phyloP scores from a whole-genome alignment of 64 coral and sea anemone genomes.

The Trachythela sp. region DNA sequence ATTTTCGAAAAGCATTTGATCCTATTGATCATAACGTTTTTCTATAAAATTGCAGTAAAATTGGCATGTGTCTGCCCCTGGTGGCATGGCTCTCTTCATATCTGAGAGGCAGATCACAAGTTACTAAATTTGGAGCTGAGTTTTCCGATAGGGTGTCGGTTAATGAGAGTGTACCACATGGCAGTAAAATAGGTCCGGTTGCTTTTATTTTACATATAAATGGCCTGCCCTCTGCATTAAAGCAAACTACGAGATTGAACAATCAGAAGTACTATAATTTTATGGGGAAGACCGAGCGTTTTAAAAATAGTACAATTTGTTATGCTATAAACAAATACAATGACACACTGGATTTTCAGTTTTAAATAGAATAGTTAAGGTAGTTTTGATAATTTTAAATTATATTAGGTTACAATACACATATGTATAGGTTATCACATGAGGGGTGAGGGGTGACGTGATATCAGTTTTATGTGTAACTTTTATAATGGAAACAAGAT shows the following conservation, averaged over 20 bases:
- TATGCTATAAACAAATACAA: not conserved
- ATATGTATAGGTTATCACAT: no score
- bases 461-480: no score
- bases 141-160: not conserved
- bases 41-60: not conserved
- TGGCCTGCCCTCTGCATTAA: not conserved
- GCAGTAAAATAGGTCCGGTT: not conserved
- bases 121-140: not conserved
- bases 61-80: not conserved
- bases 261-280: no score
- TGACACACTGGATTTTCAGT: no score
- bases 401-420: no score
- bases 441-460: no score
- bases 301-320: no score
- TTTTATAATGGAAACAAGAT: no score
- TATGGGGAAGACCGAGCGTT: no score
- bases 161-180: not conserved
- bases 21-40: not conserved
- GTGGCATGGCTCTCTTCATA: not conserved
- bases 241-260: no score
- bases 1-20: not conserved
- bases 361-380: no score
- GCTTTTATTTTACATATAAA: not conserved
- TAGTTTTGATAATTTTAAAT: no score
- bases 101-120: not conserved